Conservation (phyloP, 2,888 invertebrate genomes). For the Aleiodes alternator region DNA sequence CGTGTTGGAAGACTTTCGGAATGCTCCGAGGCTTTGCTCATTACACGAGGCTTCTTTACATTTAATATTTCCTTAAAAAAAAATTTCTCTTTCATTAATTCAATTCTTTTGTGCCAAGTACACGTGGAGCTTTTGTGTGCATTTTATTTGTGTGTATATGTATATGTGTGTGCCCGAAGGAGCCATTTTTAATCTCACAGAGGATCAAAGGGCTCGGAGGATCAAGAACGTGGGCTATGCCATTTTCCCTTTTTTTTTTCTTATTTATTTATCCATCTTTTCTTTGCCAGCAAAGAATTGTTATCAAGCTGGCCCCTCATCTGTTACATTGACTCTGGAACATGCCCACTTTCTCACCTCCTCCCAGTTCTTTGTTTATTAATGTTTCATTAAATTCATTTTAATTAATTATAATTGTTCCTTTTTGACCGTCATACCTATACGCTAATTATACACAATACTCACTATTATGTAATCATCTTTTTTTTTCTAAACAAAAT, state of each 20-base stretch:
- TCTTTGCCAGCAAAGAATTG: slow-evolving; percentile 25
- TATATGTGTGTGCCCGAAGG: slow-evolving; percentile 39
- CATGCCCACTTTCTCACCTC: slow-evolving; percentile 46
- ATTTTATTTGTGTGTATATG: not conserved
- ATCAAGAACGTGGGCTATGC: slow-evolving; percentile 57
- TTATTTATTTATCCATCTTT: not conserved
- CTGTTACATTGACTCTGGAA: slow-evolving; percentile 22
- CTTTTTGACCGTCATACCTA: slow-evolving; percentile 62
- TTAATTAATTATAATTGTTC: slow-evolving; percentile 29
- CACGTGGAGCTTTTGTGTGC: slow-evolving; percentile 34
- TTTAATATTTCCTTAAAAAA: slow-evolving; percentile 26
- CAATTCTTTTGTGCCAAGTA: slow-evolving; percentile 51
- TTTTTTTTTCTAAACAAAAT: slow-evolving; percentile 28
- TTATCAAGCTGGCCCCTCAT: slow-evolving; percentile 20
- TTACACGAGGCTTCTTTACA: slow-evolving; percentile 21
- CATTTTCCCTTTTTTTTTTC: slow-evolving; percentile 25
- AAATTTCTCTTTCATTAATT: slow-evolving; percentile 25
- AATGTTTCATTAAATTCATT: slow-evolving; percentile 16
- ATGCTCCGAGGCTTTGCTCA: slow-evolving; percentile 14
- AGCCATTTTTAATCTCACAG: slow-evolving; percentile 59
- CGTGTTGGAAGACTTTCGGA: slow-evolving; percentile 54
- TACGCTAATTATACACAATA: slow-evolving; percentile 65
- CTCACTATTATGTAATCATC: slow-evolving; percentile 51
- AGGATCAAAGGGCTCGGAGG: slow-evolving; percentile 57
- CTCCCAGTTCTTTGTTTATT: slow-evolving; percentile 42